Evolutionary conservation across 2,888 invertebrate genomes (phyloP).

Genomic region (Spicauda simplicius): DNA sequence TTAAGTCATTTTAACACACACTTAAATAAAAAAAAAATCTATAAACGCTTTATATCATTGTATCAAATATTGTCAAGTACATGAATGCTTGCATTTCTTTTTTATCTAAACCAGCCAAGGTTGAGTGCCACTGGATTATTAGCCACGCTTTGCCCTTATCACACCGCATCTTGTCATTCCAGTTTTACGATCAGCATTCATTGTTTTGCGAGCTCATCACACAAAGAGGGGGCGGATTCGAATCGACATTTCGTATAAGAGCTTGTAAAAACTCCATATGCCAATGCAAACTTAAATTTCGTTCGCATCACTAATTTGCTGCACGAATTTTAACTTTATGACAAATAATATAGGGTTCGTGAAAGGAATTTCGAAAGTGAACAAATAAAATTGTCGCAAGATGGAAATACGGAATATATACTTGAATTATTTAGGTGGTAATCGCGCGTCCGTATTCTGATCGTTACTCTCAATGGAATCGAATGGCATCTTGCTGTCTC

Average conservation of each 20-base stretch:
- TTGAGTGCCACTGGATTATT: constrained; percentile 55
- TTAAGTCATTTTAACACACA: too few species aligned
- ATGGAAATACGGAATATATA: constrained; percentile 69
- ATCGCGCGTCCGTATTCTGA: constrained; percentile 80
- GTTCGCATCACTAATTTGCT: constrained; percentile 21
- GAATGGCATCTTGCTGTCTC: constrained; percentile 55
- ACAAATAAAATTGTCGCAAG: constrained; percentile 49
- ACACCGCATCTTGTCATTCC: constrained; percentile 70
- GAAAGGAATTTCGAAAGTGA: constrained; percentile 11
- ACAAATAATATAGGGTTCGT: constrained; percentile 29
- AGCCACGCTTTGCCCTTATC: constrained; percentile 58
- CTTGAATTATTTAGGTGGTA: constrained; percentile 83
- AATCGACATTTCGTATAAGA: constrained; percentile 81
- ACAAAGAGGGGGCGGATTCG: constrained; percentile 64
- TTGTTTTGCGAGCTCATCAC: constrained; percentile 75
- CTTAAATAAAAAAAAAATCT: too few species aligned
- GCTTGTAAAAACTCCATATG: constrained; percentile 80
- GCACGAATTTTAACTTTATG: constrained; percentile 48
- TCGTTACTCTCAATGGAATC: constrained; percentile 79
- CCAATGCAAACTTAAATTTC: constrained; percentile 46
- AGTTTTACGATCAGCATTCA: constrained; percentile 70
- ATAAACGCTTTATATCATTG: background rate
- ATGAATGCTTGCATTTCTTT: background rate
- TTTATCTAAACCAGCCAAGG: background rate
- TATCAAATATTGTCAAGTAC: background rate